These are phyloP conservation scores for Pseudomyrmex flavicornis DNA, from an alignment of 1,140 invertebrate genomes.

Conservation along the genomic window DNA sequence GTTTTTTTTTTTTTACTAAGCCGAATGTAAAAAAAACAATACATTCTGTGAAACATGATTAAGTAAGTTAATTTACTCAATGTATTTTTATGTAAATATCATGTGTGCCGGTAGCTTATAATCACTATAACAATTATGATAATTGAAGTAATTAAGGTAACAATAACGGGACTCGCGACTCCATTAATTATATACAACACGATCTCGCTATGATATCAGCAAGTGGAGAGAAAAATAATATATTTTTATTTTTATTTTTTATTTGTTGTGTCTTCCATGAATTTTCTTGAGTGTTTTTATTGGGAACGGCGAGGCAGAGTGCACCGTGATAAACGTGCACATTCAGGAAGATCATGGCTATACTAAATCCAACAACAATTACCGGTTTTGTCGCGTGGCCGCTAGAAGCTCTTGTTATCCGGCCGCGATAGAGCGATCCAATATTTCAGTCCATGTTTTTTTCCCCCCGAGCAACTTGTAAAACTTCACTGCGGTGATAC, in stretches of 20 bases:
- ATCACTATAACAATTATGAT: slow-evolving; percentile 55
- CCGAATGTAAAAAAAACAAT: not conserved
- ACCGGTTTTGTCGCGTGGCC: slow-evolving; percentile 32
- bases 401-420: slow-evolving; percentile 52
- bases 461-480: not conserved
- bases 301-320: not conserved
- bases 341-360: slow-evolving; percentile 36
- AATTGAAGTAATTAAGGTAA: slow-evolving; percentile 58
- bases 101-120: slow-evolving; percentile 19
- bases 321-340: slow-evolving; percentile 37
- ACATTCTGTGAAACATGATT: slow-evolving; percentile 12
- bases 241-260: slow-evolving; percentile 8
- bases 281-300: slow-evolving; percentile 51
- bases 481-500: slow-evolving; percentile 19
- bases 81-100: slow-evolving; percentile 45
- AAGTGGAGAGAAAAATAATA: not conserved
- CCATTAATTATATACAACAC: slow-evolving; percentile 55
- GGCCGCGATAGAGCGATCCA: slow-evolving; percentile 15
- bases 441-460: slow-evolving; percentile 44
- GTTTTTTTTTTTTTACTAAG: slow-evolving; percentile 39
- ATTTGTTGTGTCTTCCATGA: not conserved
- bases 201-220: slow-evolving; percentile 23
- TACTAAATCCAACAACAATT: slow-evolving; percentile 61
- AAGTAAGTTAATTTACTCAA: slow-evolving; percentile 49
- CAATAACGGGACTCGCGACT: slow-evolving; percentile 28